These are phyloP conservation scores for Luperina nickerlii DNA, from an alignment of 2,888 invertebrate genomes.

Conservation along the genomic window DNA sequence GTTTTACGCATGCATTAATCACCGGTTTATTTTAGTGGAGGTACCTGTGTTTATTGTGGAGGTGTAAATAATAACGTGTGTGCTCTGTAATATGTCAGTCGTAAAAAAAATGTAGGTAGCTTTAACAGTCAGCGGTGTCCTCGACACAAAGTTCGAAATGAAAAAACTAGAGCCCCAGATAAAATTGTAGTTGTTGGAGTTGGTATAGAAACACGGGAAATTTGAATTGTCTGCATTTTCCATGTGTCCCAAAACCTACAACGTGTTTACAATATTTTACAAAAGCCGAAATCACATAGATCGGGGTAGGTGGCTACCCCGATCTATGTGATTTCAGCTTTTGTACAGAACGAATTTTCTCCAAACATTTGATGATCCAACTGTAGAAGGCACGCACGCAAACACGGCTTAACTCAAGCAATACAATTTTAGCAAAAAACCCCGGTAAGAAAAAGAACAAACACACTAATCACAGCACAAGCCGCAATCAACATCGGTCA, in stretches of 20 bases:
- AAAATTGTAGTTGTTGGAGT: not conserved
- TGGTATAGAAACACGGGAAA: not conserved
- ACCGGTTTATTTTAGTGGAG: conserved; percentile 47
- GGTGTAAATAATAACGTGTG: conserved; percentile 48
- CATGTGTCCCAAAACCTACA: not conserved
- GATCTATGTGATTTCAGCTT: no score
- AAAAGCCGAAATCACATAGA: not conserved
- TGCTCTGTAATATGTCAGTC: conserved; percentile 19
- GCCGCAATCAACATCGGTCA: conserved; percentile 55
- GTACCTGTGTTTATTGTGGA: conserved; percentile 37
- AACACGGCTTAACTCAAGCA: not conserved
- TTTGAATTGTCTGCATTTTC: not conserved
- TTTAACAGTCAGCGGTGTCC: not conserved
- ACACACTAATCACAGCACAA: conserved; percentile 34
- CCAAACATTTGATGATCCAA: not conserved
- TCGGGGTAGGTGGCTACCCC: no score
- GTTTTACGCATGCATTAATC: conserved; percentile 51
- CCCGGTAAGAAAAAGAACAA: conserved; percentile 33
- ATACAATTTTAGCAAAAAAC: conserved; percentile 23
- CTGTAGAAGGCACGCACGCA: not conserved
- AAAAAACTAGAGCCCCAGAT: not conserved
- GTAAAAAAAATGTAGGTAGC: conserved; percentile 34
- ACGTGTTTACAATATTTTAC: not conserved
- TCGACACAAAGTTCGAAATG: not conserved
- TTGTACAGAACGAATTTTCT: not conserved